These are phyloP conservation scores for Sebastes kiyomatsui DNA, from an alignment of 2,797 vertebrate species.

Conservation along the genomic window DNA sequence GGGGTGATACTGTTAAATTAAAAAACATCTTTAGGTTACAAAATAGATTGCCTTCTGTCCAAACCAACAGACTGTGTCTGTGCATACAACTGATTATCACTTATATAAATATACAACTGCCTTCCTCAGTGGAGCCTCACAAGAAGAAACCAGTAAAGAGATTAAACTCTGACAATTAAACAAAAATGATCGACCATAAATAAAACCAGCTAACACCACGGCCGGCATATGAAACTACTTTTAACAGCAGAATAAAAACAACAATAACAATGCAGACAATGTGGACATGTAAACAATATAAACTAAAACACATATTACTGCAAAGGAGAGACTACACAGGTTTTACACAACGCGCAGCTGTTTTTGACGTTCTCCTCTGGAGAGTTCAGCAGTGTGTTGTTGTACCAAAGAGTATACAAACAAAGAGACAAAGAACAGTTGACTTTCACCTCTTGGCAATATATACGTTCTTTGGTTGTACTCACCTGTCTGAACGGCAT, in stretches of 20 bases:
- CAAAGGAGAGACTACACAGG: not conserved
- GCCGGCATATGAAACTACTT: not conserved
- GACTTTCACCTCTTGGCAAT: too few relatives aligned
- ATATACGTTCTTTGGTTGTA: not conserved
- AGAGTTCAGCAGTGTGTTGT: not conserved
- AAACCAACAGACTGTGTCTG: not conserved
- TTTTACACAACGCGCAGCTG: rapidly evolving
- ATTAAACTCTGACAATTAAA: not conserved
- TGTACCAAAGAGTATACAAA: too few relatives aligned
- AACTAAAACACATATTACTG: not conserved
- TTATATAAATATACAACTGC: not conserved
- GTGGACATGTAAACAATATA: not conserved
- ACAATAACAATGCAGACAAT: not conserved
- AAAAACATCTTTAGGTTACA: not conserved
- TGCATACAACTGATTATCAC: not conserved
- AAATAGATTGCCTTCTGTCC: not conserved
- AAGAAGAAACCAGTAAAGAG: not conserved
- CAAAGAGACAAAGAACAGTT: too few relatives aligned
- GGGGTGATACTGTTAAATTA: not conserved
- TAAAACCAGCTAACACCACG: not conserved
- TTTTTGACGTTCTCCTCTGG: not conserved
- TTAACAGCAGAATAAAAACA: not conserved
- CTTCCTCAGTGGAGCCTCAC: not conserved
- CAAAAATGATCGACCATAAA: not conserved
- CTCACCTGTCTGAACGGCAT: not conserved